Evolutionary conservation across 2,113 vertebrate species (phyloP).

Genomic region (Manacus vitellinus): DNA sequence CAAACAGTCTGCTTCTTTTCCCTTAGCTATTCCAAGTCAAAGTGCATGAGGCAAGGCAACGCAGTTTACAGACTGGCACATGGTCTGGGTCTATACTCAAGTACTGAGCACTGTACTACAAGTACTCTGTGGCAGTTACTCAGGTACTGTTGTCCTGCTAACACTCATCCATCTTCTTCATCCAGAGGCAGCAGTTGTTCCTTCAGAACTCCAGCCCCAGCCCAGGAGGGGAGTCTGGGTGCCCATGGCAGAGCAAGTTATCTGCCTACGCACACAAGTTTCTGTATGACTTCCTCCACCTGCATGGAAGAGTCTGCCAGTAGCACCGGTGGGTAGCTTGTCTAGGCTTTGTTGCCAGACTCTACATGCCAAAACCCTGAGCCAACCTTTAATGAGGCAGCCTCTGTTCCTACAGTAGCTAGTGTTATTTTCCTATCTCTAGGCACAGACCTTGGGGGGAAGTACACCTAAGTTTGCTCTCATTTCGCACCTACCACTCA

Average conservation of each 20-base stretch:
- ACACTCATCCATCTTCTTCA: background rate
- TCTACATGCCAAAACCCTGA: background rate
- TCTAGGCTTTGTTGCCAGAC: background rate
- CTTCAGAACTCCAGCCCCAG: background rate
- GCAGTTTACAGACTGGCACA: background rate
- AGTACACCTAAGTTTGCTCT: background rate
- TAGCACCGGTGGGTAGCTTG: background rate
- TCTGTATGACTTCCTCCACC: slow-evolving; percentile 38
- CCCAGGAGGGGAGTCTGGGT: background rate
- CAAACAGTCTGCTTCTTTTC: background rate
- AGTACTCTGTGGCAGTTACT: background rate
- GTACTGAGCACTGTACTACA: background rate
- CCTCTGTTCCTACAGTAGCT: background rate
- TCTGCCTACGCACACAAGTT: background rate
- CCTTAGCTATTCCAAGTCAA: background rate
- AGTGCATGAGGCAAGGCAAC: background rate
- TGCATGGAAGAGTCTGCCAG: slow-evolving; percentile 2
- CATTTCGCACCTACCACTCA: slow-evolving; percentile 33
- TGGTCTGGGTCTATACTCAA: background rate
- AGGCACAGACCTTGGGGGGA: background rate
- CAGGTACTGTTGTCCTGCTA: background rate
- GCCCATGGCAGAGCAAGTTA: background rate
- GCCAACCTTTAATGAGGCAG: background rate
- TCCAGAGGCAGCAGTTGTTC: background rate
- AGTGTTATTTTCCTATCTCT: background rate